Conservation (phyloP, 2,888 invertebrate genomes). For the Eupithecia centaureata region DNA sequence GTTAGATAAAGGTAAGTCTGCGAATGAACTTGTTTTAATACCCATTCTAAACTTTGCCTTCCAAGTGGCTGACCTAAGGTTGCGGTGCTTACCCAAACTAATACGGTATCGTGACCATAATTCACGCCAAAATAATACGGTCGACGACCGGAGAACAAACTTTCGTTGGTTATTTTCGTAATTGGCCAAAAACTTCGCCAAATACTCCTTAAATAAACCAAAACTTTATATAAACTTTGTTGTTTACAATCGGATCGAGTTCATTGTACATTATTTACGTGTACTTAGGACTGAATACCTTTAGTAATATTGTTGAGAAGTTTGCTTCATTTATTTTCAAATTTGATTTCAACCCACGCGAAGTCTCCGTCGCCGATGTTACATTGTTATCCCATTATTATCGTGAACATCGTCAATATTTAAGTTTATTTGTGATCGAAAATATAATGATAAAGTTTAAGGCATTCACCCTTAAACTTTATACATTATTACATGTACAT, state of each 20-base stretch:
- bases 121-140: constrained; percentile 70
- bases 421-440: constrained; percentile 21
- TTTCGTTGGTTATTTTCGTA: constrained; percentile 45
- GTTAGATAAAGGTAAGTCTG: constrained; percentile 15
- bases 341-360: constrained; percentile 31
- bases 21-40: constrained; percentile 26
- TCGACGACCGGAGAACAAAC: constrained; percentile 53
- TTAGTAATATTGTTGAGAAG: constrained; percentile 25
- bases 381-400: constrained; percentile 27
- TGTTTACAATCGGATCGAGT: constrained; percentile 20
- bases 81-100: constrained; percentile 58
- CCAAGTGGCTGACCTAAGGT: constrained; percentile 55
- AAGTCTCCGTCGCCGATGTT: constrained; percentile 25
- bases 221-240: constrained; percentile 34
- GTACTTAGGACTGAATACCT: constrained; percentile 26
- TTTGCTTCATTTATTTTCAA: constrained; percentile 27
- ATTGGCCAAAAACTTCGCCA: constrained; percentile 39
- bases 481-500: constrained; percentile 15
- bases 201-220: constrained; percentile 43
- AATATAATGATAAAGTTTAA: constrained; percentile 7
- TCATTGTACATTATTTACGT: constrained; percentile 26
- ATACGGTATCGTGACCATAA: constrained; percentile 66
- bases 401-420: constrained; percentile 16
- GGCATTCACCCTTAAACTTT: constrained; percentile 14
- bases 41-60: constrained; percentile 34